phyloP scores from a whole-genome alignment of 2,797 vertebrate species.

The Microtus californicus region DNA sequence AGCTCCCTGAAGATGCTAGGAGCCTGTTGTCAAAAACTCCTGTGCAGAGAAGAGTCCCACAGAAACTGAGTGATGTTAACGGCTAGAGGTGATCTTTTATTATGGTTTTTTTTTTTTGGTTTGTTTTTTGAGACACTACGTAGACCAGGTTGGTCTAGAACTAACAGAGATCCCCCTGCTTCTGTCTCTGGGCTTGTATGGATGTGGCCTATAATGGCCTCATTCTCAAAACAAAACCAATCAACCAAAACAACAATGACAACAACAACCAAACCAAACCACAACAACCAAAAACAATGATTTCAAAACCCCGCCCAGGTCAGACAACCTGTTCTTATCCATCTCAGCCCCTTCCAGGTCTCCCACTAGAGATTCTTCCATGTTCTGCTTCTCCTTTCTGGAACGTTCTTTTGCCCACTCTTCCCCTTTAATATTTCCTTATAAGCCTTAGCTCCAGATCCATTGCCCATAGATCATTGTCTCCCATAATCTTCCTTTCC shows the following conservation, averaged over 20 bases:
- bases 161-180: background rate
- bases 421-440: background rate
- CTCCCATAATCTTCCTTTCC: background rate
- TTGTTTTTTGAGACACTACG: background rate
- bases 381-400: background rate
- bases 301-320: background rate
- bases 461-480: background rate
- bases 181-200: background rate
- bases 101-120: background rate
- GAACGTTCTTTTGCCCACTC: background rate
- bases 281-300: background rate
- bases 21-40: background rate
- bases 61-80: background rate
- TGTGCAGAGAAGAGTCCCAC: background rate
- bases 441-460: background rate
- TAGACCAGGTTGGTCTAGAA: background rate
- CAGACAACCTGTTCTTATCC: background rate
- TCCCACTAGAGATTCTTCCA: background rate
- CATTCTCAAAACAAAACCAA: background rate
- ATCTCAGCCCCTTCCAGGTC: background rate
- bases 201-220: background rate
- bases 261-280: background rate
- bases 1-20: background rate
- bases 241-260: background rate
- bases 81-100: background rate